These are phyloP conservation scores for Synanceia verrucosa DNA, from an alignment of 2,797 vertebrate species.

Conservation along the genomic window DNA sequence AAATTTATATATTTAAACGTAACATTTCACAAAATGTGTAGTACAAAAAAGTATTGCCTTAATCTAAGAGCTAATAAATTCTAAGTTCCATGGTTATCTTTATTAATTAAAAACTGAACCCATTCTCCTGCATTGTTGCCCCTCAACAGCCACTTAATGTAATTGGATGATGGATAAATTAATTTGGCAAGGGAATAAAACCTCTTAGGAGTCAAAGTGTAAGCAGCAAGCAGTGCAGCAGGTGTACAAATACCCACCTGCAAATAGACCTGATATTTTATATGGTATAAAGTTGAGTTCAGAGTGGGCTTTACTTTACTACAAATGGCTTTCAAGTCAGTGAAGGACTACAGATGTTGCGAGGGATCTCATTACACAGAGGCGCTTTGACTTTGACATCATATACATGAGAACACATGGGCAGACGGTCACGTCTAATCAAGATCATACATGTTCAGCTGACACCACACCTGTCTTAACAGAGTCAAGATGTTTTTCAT, in stretches of 20 bases:
- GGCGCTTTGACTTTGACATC: conserved; percentile 45
- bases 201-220: not conserved
- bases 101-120: not conserved
- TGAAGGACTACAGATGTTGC: conserved; percentile 60
- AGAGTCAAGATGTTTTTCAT: conserved; percentile 1
- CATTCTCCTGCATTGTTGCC: not conserved
- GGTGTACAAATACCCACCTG: conserved; percentile 35
- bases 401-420: conserved; percentile 52
- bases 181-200: conserved; percentile 21
- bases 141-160: not conserved
- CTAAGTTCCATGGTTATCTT: not conserved
- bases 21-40: too few species aligned
- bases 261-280: conserved; percentile 39
- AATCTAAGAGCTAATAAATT: too few species aligned
- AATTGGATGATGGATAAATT: conserved; percentile 13
- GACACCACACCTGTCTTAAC: conserved; percentile 46
- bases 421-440: conserved; percentile 35
- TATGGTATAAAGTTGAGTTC: conserved; percentile 15
- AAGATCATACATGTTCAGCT: conserved; percentile 38
- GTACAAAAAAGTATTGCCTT: too few species aligned
- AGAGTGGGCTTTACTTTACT: conserved; percentile 26
- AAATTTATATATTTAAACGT: too few species aligned
- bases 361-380: conserved; percentile 68
- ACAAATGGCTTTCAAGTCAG: conserved; percentile 25
- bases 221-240: conserved; percentile 16